Evolutionary conservation across 2,888 invertebrate species (phyloP).

Genomic region (Callinectes sapidus): DNA sequence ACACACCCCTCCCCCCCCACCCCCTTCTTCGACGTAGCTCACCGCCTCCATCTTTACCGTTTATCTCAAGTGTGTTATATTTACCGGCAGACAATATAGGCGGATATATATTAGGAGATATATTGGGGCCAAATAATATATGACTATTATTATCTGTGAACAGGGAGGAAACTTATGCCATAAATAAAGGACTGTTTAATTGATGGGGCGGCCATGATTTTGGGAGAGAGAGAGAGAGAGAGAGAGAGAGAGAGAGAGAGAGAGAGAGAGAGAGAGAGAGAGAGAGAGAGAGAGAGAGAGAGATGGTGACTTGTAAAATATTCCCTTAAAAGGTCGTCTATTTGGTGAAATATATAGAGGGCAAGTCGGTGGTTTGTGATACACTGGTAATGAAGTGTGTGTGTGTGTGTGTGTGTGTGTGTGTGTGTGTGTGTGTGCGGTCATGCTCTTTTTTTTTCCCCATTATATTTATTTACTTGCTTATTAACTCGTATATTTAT

Average conservation of each 20-base stretch:
- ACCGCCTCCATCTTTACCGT: conserved; percentile 6
- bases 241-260: not conserved
- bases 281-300: not conserved
- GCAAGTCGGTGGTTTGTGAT: not conserved
- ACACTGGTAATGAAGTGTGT: not conserved
- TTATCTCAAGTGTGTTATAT: conserved; percentile 28
- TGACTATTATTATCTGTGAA: conserved; percentile 37
- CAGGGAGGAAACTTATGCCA: conserved; percentile 9
- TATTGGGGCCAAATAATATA: conserved; percentile 40
- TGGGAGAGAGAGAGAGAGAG: not conserved
- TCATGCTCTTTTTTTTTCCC: not conserved
- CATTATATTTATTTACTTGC: not conserved
- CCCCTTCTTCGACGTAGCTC: not conserved
- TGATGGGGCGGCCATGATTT: conserved; percentile 40
- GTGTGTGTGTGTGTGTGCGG: conserved; percentile 35
- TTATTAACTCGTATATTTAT: not conserved
- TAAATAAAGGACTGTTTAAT: conserved; percentile 46
- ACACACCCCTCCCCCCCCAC: not conserved
- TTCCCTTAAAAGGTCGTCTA: conserved; percentile 36
- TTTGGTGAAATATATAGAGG: conserved; percentile 17
- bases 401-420: conserved; percentile 14
- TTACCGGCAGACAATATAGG: conserved; percentile 6
- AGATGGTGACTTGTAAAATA: conserved; percentile 1
- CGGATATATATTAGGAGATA: conserved; percentile 26
- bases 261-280: not conserved